A percentile compares a stretch with the other conserved stretches of the same genome.
Conservation (phyloP, 2,113 vertebrate genomes). For the Calidris pugnax region DNA sequence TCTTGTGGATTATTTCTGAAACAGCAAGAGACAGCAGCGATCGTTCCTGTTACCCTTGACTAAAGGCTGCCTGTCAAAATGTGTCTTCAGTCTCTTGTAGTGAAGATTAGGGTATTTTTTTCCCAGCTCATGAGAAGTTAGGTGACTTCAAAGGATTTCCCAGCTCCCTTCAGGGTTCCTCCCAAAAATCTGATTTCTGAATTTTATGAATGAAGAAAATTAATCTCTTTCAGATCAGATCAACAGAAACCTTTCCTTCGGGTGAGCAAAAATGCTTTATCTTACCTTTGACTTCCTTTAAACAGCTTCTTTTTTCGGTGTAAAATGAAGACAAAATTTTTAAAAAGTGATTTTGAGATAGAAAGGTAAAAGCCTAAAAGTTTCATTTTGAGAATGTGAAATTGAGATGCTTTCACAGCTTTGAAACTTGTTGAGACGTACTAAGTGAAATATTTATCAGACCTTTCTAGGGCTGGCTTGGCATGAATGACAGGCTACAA, state of each 20-base stretch:
- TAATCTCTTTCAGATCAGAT: background rate
- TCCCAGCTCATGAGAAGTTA: background rate
- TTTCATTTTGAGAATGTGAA: background rate
- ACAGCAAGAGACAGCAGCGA: conserved; percentile 14
- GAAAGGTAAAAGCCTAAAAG: background rate
- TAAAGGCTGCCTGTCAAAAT: conserved; percentile 9
- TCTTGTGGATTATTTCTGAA: conserved; percentile 44
- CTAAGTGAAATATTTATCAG: background rate
- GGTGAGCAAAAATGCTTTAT: background rate
- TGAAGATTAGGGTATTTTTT: background rate
- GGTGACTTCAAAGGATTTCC: background rate
- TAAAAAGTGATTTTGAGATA: background rate
- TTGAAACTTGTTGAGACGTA: background rate
- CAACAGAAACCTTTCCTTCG: background rate
- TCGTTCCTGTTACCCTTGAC: conserved; percentile 17
- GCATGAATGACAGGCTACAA: background rate
- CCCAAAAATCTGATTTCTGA: background rate
- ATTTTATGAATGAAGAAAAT: background rate
- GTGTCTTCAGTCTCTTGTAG: background rate
- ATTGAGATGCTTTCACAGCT: background rate
- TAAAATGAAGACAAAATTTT: background rate
- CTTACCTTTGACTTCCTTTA: background rate
- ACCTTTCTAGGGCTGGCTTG: background rate
- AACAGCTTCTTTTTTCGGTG: background rate
- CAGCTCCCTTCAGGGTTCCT: background rate